Evolutionary conservation across 1,140 invertebrate genomes (phyloP).

Genomic region (Cydia strobilella): DNA sequence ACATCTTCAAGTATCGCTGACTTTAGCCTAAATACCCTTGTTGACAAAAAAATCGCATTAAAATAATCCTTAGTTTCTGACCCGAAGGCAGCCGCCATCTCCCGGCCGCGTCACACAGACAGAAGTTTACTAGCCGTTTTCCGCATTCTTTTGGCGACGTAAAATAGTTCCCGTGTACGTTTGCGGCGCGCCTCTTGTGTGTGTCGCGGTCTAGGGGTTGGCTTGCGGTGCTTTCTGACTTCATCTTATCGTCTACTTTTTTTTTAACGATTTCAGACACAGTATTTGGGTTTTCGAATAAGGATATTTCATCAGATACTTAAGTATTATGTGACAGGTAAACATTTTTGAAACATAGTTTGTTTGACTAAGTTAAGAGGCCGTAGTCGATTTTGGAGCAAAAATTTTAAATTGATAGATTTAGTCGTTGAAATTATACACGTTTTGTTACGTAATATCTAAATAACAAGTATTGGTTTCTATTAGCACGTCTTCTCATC

Average conservation of each 20-base stretch:
- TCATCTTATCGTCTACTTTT: neutral
- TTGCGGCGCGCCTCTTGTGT: constrained; percentile 7
- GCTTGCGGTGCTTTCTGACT: constrained; percentile 9
- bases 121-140: constrained; percentile 20
- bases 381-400: no score
- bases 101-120: neutral
- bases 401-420: no score
- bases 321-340: no score
- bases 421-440: no score
- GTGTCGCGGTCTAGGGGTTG: constrained; percentile 14
- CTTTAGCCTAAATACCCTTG: neutral
- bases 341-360: no score
- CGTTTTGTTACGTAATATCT: no score
- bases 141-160: constrained; percentile 35
- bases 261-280: neutral
- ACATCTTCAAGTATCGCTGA: neutral
- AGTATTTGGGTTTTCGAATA: neutral
- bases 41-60: neutral
- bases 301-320: no score
- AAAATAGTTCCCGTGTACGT: constrained; percentile 28
- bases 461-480: no score
- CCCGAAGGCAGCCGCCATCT: neutral
- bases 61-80: neutral
- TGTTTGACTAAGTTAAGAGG: no score
- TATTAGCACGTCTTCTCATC: no score